Conservation (phyloP, 2,888 invertebrate species). For the Megamerina dolium region DNA sequence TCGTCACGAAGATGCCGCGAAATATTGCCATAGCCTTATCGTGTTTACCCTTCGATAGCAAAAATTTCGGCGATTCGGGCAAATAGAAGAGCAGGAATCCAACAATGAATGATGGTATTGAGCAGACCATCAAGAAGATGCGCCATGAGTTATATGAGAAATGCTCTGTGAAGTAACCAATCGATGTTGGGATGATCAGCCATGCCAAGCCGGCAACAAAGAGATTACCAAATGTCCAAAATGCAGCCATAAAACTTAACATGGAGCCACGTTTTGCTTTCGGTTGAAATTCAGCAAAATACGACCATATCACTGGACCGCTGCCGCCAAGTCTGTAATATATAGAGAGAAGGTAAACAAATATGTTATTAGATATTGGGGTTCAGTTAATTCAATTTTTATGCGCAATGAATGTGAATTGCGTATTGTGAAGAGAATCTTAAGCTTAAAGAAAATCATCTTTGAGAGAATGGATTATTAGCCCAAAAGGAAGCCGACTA, state of each 20-base stretch:
- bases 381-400: too few relatives aligned
- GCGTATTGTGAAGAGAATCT: too few relatives aligned
- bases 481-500: too few relatives aligned
- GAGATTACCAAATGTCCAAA: slow-evolving; percentile 90
- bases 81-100: slow-evolving; percentile 74
- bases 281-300: slow-evolving; percentile 92
- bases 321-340: slow-evolving; percentile 44
- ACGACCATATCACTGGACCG: slow-evolving; percentile 89
- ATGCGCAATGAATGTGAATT: too few relatives aligned
- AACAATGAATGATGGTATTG: slow-evolving; percentile 81
- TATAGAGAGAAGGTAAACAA: slow-evolving; percentile 2
- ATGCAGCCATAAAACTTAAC: slow-evolving; percentile 90
- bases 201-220: slow-evolving; percentile 81
- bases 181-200: slow-evolving; percentile 65
- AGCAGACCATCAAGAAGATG: slow-evolving; percentile 82
- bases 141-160: slow-evolving; percentile 90
- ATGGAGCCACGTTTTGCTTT: slow-evolving; percentile 84
- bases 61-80: slow-evolving; percentile 88
- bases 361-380: not conserved
- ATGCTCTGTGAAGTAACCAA: slow-evolving; percentile 60
- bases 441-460: too few relatives aligned
- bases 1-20: slow-evolving; percentile 71
- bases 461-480: too few relatives aligned
- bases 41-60: slow-evolving; percentile 70
- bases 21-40: slow-evolving; percentile 79